Evolutionary conservation across 2,113 vertebrate species (phyloP).

Genomic region (Herpailurus yagouaroundi): DNA sequence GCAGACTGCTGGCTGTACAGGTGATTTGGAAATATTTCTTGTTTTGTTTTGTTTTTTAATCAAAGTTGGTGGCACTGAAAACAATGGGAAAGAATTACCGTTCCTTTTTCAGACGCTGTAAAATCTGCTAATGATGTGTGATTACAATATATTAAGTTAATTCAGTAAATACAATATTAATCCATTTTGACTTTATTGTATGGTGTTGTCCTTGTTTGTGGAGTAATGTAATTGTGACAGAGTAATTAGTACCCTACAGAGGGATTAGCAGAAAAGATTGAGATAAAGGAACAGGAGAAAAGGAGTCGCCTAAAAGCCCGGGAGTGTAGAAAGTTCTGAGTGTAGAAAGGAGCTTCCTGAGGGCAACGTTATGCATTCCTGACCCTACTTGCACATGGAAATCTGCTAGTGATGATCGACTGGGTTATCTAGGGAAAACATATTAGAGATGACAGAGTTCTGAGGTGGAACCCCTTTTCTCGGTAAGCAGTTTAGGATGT

Average conservation of each 20-base stretch:
- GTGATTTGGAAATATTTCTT: conserved; percentile 21
- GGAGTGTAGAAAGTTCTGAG: neutral
- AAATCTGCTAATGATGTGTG: neutral
- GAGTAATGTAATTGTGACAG: conserved; percentile 25
- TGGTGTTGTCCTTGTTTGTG: conserved; percentile 49
- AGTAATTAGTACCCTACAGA: conserved; percentile 55
- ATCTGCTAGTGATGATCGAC: neutral
- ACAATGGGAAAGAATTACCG: neutral
- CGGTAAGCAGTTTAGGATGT: neutral
- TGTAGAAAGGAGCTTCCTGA: neutral
- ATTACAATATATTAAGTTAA: conserved; percentile 41
- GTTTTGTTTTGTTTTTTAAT: neutral
- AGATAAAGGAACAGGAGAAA: neutral
- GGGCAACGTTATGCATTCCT: neutral
- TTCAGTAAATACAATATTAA: conserved; percentile 62
- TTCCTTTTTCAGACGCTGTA: conserved; percentile 31
- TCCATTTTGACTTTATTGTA: conserved; percentile 42
- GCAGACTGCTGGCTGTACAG: neutral
- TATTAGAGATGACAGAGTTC: neutral
- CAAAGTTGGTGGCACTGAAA: neutral
- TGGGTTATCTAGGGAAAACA: neutral
- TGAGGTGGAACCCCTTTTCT: neutral
- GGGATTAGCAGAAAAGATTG: conserved; percentile 34
- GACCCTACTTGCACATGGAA: neutral
- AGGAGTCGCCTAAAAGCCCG: neutral